phyloP scores from a whole-genome alignment of 2,113 vertebrate genomes.

The Cervus canadensis region DNA sequence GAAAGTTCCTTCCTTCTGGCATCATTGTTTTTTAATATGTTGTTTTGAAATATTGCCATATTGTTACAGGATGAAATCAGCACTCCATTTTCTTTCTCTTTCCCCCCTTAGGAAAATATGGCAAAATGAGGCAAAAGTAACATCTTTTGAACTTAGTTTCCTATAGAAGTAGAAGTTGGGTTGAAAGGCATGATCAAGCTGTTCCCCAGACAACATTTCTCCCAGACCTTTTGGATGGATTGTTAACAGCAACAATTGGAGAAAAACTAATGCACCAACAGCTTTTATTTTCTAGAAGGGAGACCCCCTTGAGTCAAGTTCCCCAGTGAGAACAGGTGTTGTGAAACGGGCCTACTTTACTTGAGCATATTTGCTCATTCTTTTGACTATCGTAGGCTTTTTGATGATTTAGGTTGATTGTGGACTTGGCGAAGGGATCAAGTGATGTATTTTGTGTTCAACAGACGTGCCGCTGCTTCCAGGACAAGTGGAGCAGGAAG shows the following conservation, averaged over 20 bases:
- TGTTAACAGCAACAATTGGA: not conserved
- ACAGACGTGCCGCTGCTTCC: conserved; percentile 77
- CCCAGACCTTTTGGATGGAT: not conserved
- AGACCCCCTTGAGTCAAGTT: not conserved
- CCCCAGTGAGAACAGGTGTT: not conserved
- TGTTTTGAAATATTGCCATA: conserved; percentile 60
- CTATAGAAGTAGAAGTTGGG: not conserved
- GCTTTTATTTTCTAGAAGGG: not conserved
- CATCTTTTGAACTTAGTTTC: conserved; percentile 8
- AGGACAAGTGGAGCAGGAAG: conserved; percentile 77
- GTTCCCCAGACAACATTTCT: not conserved
- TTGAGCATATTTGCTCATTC: not conserved
- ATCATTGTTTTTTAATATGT: conserved; percentile 62
- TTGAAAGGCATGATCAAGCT: not conserved
- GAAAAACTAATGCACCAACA: not conserved
- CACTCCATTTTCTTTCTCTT: conserved; percentile 44
- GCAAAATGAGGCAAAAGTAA: conserved; percentile 15
- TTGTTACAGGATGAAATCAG: conserved; percentile 47
- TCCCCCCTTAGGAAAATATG: not conserved
- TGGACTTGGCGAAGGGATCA: not conserved
- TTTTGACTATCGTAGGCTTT: not conserved
- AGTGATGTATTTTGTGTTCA: conserved; percentile 55
- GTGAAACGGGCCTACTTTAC: not conserved
- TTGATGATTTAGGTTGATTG: conserved; percentile 34
- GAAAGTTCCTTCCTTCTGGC: conserved; percentile 75